Percentiles rank a stretch among this genome's conserved stretches.
Evolutionary conservation across 2,888 invertebrate species (phyloP).

Genomic region (Andrena fulva): DNA sequence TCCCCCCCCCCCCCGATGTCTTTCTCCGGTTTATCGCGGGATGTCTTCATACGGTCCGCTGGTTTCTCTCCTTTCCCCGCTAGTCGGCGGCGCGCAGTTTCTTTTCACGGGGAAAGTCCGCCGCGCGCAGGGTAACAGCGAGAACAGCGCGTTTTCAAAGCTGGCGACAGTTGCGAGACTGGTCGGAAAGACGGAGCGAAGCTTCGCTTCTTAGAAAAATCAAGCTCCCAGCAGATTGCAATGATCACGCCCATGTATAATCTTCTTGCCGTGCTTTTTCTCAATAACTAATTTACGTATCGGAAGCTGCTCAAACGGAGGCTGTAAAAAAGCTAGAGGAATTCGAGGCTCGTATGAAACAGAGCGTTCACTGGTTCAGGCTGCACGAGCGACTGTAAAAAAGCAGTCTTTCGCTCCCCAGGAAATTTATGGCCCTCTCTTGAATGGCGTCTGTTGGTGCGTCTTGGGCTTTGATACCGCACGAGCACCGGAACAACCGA

Average conservation of each 20-base stretch:
- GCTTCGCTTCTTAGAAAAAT: too few relatives aligned
- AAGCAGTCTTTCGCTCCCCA: constrained; percentile 49
- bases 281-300: constrained; percentile 51
- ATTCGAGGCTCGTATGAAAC: constrained; percentile 50
- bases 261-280: neutral
- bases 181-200: too few relatives aligned
- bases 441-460: constrained; percentile 58
- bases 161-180: too few relatives aligned
- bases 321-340: constrained; percentile 43
- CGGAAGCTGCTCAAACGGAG: constrained; percentile 49
- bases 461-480: constrained; percentile 55
- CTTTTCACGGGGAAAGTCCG: constrained; percentile 1
- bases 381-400: constrained; percentile 44
- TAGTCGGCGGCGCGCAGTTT: neutral
- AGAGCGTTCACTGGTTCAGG: constrained; percentile 39
- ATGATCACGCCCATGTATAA: too few relatives aligned
- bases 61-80: neutral
- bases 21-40: constrained; percentile 23
- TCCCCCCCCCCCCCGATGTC: constrained; percentile 43
- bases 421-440: constrained; percentile 57
- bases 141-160: too few relatives aligned
- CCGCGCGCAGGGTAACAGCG: neutral
- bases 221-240: too few relatives aligned
- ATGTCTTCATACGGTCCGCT: constrained; percentile 28
- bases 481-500: constrained; percentile 67